These are phyloP conservation scores for Pilophorus perplexus DNA, from an alignment of 2,888 invertebrate genomes.

Conservation along the genomic window DNA sequence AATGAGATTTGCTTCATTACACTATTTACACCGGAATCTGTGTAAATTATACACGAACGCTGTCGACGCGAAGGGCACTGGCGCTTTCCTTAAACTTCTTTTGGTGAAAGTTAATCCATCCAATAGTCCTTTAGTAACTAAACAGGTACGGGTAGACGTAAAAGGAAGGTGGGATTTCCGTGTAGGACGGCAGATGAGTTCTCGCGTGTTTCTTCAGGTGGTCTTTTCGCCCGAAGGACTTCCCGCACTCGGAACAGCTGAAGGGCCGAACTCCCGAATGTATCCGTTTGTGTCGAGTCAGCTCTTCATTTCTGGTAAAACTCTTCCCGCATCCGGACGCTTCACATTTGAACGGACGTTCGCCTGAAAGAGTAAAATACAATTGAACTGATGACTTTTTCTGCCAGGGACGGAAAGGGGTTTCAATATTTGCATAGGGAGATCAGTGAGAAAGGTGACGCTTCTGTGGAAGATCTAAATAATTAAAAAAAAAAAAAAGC, in stretches of 20 bases:
- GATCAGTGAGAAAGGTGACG: too few relatives aligned
- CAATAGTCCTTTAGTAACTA: too few relatives aligned
- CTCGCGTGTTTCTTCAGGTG: conserved; percentile 87
- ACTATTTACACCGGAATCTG: too few relatives aligned
- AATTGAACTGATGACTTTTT: not conserved
- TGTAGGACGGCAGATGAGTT: conserved; percentile 46
- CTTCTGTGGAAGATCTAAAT: too few relatives aligned
- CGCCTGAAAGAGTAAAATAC: conserved; percentile 58
- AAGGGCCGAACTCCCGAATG: conserved; percentile 84
- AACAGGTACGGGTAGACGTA: conserved; percentile 47
- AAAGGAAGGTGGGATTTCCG: conserved; percentile 42
- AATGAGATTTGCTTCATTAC: too few relatives aligned
- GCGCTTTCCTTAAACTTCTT: too few relatives aligned
- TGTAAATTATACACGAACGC: too few relatives aligned
- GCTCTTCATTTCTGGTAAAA: conserved; percentile 86
- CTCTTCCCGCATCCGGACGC: conserved; percentile 82
- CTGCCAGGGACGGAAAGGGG: too few relatives aligned
- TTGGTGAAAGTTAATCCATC: too few relatives aligned
- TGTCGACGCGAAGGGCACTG: too few relatives aligned
- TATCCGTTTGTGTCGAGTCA: conserved; percentile 87
- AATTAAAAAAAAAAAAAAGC: too few relatives aligned
- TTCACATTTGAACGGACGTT: conserved; percentile 84
- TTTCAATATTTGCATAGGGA: too few relatives aligned
- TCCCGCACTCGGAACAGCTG: conserved; percentile 82
- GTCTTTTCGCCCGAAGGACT: conserved; percentile 89